Evolutionary conservation across 1,140 invertebrate genomes (phyloP).

Genomic region (Drosophila ogumai): DNA sequence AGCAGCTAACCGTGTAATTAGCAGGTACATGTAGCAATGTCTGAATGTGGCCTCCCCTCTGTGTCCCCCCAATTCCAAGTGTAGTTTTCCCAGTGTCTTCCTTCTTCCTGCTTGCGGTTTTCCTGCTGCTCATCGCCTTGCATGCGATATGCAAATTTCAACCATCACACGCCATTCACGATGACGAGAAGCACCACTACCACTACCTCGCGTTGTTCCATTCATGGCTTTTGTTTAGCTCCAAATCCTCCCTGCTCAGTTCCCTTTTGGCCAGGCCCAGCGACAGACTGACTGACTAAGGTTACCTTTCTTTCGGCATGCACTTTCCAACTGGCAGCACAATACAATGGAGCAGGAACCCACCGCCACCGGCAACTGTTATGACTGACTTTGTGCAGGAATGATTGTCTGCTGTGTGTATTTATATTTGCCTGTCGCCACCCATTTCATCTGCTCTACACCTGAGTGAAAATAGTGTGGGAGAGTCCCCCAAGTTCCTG

Average conservation of each 20-base stretch:
- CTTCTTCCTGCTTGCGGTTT: conserved; percentile 79
- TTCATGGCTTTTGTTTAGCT: conserved; percentile 62
- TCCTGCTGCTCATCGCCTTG: conserved; percentile 47
- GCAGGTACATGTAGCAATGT: conserved; percentile 25
- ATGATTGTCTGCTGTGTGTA: conserved; percentile 53
- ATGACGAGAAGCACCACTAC: neutral
- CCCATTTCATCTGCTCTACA: neutral
- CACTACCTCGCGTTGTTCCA: conserved; percentile 48
- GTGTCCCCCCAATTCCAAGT: neutral
- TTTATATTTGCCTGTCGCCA: conserved; percentile 49
- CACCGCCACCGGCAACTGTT: conserved; percentile 35
- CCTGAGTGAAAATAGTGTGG: conserved; percentile 12
- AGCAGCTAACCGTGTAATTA: conserved; percentile 48
- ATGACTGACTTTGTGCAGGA: conserved; percentile 54
- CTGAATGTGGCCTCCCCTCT: neutral
- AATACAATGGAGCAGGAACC: conserved; percentile 44
- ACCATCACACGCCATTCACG: conserved; percentile 57
- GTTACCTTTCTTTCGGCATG: conserved; percentile 57
- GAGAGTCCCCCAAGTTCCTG: conserved; percentile 18
- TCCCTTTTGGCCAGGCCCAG: conserved; percentile 1
- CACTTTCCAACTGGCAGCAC: conserved; percentile 63
- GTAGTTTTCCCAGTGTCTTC: conserved; percentile 40
- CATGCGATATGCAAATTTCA: conserved; percentile 77
- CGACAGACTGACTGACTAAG: conserved; percentile 48
- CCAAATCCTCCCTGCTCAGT: neutral